phyloP scores from a whole-genome alignment of 1,140 invertebrate genomes.

The Macrotrachela quadricornifera region DNA sequence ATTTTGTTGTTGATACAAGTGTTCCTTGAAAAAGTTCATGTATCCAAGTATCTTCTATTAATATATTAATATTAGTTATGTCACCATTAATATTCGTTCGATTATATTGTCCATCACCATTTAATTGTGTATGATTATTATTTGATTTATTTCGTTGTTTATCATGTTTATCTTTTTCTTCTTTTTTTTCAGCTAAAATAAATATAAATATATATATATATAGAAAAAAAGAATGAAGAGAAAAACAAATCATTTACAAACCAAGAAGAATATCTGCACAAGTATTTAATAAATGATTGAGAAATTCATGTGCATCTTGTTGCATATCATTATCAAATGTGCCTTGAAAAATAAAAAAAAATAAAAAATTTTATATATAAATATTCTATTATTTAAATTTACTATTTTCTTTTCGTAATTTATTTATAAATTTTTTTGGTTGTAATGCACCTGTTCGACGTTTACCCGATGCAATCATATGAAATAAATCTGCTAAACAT shows the following conservation, averaged over 20 bases:
- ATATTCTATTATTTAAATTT: constrained; percentile 8
- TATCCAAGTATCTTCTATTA: constrained; percentile 75
- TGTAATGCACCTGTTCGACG: constrained; percentile 97
- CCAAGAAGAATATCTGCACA: constrained; percentile 43
- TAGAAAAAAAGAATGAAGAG: too few species aligned
- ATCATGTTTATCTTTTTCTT: too few species aligned
- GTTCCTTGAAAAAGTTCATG: constrained; percentile 99
- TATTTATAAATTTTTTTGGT: constrained; percentile 95
- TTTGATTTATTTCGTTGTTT: too few species aligned
- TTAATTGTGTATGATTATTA: too few species aligned
- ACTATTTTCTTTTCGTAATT: constrained; percentile 95
- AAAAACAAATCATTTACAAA: constrained; percentile 9
- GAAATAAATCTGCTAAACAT: constrained; percentile 90
- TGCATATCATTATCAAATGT: constrained; percentile 99
- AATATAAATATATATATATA: too few species aligned
- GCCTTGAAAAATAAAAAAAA: constrained; percentile 42
- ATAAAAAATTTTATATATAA: not conserved
- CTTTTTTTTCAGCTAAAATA: too few species aligned
- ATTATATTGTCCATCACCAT: too few species aligned
- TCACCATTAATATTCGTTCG: too few species aligned
- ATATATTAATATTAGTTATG: too few species aligned
- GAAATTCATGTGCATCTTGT: constrained; percentile 98
- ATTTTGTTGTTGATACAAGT: constrained; percentile 90
- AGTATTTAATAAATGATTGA: constrained; percentile 88
- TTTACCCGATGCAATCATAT: constrained; percentile 95